Percentiles rank a stretch among this genome's conserved stretches.
These are phyloP conservation scores for Emydocephalus ijimae DNA, from an alignment of 2,113 vertebrate species.

Conservation along the genomic window DNA sequence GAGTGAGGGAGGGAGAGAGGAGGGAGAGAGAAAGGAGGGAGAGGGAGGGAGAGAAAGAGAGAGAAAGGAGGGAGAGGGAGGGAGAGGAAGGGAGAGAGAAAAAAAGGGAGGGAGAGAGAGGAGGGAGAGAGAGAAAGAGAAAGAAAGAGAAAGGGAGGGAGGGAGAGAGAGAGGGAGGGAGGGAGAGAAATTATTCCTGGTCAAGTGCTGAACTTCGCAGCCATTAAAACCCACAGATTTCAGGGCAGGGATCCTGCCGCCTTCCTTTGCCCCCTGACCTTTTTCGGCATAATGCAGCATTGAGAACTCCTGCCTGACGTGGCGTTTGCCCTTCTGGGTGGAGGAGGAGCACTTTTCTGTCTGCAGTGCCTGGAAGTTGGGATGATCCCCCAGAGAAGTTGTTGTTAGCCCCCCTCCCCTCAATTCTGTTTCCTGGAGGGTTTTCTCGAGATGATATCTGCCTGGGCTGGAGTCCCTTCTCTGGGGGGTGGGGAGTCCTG, in stretches of 20 bases:
- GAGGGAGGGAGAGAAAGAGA: too few relatives aligned
- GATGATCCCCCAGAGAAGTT: not conserved
- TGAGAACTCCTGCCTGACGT: not conserved
- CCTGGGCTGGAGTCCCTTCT: not conserved
- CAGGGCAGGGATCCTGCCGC: not conserved
- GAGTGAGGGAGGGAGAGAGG: too few relatives aligned
- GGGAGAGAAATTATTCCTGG: not conserved
- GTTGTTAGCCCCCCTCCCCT: not conserved
- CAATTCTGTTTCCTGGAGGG: not conserved
- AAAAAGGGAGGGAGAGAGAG: too few relatives aligned
- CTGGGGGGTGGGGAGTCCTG: not conserved
- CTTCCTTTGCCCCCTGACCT: not conserved
- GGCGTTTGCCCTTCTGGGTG: not conserved
- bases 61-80: too few relatives aligned
- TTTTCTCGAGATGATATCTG: not conserved
- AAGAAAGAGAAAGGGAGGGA: too few relatives aligned
- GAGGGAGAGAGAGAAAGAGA: too few relatives aligned
- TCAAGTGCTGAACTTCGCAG: not conserved
- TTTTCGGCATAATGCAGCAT: not conserved
- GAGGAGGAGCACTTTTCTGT: not conserved
- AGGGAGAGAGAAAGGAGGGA: too few relatives aligned
- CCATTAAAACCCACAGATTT: not conserved
- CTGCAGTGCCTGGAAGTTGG: not conserved
- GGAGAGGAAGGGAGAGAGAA: too few relatives aligned
- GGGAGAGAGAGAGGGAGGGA: too few relatives aligned